Percentiles rank a stretch among this genome's conserved stretches.
Evolutionary conservation across 2,797 vertebrate genomes (phyloP).

Genomic region (Sebastes jordani): DNA sequence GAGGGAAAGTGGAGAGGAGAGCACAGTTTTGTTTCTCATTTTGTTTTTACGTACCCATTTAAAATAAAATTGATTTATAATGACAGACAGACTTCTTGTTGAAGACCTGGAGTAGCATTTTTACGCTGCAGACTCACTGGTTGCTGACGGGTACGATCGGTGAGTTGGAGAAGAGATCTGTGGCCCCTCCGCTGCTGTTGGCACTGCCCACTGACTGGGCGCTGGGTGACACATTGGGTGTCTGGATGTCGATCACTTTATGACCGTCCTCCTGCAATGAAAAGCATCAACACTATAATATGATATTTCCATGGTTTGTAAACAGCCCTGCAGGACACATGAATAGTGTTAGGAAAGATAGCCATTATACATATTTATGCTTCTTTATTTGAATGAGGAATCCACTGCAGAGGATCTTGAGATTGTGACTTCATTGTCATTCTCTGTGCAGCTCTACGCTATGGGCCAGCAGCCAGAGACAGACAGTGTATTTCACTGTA

Average conservation of each 20-base stretch:
- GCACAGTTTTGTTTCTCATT: slow-evolving; percentile 5
- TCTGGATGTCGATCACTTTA: slow-evolving; percentile 86
- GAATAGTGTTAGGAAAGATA: neutral
- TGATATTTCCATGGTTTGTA: neutral
- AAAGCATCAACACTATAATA: neutral
- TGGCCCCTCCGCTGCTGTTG: slow-evolving; percentile 85
- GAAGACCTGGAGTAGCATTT: neutral
- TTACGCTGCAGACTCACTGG: slow-evolving; percentile 77
- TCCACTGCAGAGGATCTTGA: slow-evolving; percentile 33
- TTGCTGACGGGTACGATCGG: slow-evolving; percentile 86
- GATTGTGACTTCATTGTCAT: slow-evolving; percentile 43
- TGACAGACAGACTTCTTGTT: neutral
- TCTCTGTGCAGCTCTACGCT: slow-evolving; percentile 35
- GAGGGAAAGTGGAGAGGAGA: slow-evolving; percentile 2
- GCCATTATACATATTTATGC: neutral
- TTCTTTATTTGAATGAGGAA: slow-evolving; percentile 22
- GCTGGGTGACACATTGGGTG: slow-evolving; percentile 89
- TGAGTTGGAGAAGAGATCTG: slow-evolving; percentile 88
- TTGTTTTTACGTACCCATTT: slow-evolving; percentile 9
- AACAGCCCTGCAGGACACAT: neutral
- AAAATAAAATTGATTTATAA: slow-evolving; percentile 17
- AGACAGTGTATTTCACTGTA: slow-evolving; percentile 38
- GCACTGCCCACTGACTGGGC: slow-evolving; percentile 91
- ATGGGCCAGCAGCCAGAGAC: slow-evolving; percentile 42
- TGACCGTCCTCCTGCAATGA: slow-evolving; percentile 86